Base-by-base conservation (phyloP, 92 coral and sea anemone genomes). In the Epizoanthus stellaris region DNA sequence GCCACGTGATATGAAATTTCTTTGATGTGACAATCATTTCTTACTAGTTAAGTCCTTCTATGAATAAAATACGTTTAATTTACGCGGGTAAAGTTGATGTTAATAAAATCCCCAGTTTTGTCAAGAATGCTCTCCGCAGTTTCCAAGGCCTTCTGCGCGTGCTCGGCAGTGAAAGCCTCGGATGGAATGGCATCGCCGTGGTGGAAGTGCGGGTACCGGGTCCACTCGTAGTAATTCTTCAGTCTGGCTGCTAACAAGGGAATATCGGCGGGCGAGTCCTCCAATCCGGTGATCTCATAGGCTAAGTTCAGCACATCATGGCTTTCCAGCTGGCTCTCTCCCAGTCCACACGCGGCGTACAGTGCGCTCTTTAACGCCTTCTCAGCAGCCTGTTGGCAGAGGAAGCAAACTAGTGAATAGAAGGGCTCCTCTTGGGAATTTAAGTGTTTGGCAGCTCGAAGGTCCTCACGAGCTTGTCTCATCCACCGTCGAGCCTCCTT, bases 401-500 rank as follows among this genome's bases (percentile, higher is more conserved):
- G 88, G 79, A 95, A 97, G 90, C 99, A 97, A 59, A 92, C 93
- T 34, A 95, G 65, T 16, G 95, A 94, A 49, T 94, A 70, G 89
- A 97, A 97, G 14, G 85, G 85, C 6, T 87, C 56, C 15, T 87
- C 91, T 64, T 92, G 90, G 39, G 67, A 73, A 69, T 83, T 63
- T 69, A 97, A 80, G 57, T 89, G 90, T 63, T 85, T 88, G 4
- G 98, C 99, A 16, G 98, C 99, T 6, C 73, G 80, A 5, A 97
- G 89, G 67, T 97, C 99, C 13, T 90, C 92, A 1, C 81, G 85
- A 17, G 98, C 95, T 90, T 97, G 99, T 61, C 86, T 89, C 92
- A 97, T 86, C 99, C 99, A 97, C 40, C 99, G 98, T 62, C 89
- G 90, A 36, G 99, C 97, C 72, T 97, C 99, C 74, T 85, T 88